Conservation (phyloP, 2,797 vertebrate species). For the Megaceryle alcyon region DNA sequence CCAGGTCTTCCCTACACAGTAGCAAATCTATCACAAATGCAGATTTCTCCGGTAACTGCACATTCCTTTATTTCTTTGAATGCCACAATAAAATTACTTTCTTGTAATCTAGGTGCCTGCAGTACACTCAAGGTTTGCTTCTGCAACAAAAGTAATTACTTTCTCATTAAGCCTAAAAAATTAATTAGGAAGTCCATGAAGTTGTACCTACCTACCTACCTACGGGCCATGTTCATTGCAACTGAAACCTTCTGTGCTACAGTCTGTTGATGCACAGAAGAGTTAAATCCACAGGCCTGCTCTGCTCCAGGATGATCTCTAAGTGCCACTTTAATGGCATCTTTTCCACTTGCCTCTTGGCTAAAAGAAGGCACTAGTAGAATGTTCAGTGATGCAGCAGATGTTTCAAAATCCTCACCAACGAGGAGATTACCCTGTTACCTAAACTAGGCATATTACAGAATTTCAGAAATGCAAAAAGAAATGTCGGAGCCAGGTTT, state of each 20-base stretch:
- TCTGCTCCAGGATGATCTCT: background rate
- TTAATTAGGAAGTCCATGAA: background rate
- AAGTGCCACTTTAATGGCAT: background rate
- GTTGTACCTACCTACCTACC: background rate
- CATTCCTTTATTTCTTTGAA: background rate
- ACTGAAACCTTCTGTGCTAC: rapidly evolving
- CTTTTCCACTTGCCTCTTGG: background rate
- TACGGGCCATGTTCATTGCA: background rate
- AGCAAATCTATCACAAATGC: background rate
- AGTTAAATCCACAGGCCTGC: background rate
- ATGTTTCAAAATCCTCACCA: background rate
- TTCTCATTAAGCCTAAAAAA: background rate
- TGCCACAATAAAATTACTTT: background rate
- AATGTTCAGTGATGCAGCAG: background rate
- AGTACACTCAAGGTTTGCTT: background rate
- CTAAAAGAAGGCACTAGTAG: background rate
- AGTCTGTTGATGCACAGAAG: background rate
- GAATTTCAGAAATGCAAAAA: background rate
- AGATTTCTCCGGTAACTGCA: background rate
- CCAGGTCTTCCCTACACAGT: background rate
- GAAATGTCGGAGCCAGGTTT: background rate
- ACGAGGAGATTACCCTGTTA: background rate
- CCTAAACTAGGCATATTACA: background rate
- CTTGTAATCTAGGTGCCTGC: background rate
- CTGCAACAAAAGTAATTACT: background rate